phyloP scores from a whole-genome alignment of 2,888 invertebrate species.

The Teleogryllus oceanicus region DNA sequence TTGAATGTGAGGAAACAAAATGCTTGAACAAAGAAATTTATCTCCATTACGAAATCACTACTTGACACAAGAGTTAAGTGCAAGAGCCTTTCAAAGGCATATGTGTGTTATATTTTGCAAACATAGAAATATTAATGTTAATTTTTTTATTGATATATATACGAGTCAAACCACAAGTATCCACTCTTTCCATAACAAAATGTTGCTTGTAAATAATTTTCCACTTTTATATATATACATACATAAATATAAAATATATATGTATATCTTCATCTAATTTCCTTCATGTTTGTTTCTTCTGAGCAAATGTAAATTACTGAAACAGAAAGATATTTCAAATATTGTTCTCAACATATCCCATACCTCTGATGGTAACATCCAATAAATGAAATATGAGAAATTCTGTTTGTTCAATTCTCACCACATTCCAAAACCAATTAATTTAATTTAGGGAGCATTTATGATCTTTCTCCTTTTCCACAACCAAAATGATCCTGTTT shows the following conservation, averaged over 20 bases:
- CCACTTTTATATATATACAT: constrained; percentile 38
- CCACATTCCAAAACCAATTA: not conserved
- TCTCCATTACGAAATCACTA: constrained; percentile 29
- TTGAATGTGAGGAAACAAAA: constrained; percentile 12
- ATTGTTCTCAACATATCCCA: constrained; percentile 34
- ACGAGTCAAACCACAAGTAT: constrained; percentile 24
- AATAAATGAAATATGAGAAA: constrained; percentile 26
- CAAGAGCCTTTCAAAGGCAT: constrained; percentile 27
- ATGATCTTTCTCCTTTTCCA: too few relatives aligned
- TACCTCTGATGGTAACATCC: constrained; percentile 23
- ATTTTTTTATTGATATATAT: constrained; percentile 29
- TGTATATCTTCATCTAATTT: constrained; percentile 37
- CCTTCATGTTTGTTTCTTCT: constrained; percentile 36
- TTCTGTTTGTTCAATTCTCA: not conserved
- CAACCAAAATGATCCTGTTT: too few relatives aligned
- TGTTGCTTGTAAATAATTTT: constrained; percentile 38
- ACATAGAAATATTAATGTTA: constrained; percentile 30
- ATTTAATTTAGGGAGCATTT: too few relatives aligned
- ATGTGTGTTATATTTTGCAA: constrained; percentile 34
- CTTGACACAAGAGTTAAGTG: constrained; percentile 22
- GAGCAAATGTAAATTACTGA: constrained; percentile 31
- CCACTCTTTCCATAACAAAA: constrained; percentile 37
- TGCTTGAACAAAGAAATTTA: constrained; percentile 26
- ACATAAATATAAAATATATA: constrained; percentile 34
- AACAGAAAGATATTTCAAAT: constrained; percentile 36